Base-by-base conservation (phyloP, 2,888 invertebrate genomes). In the Diplazon laetatorius region DNA sequence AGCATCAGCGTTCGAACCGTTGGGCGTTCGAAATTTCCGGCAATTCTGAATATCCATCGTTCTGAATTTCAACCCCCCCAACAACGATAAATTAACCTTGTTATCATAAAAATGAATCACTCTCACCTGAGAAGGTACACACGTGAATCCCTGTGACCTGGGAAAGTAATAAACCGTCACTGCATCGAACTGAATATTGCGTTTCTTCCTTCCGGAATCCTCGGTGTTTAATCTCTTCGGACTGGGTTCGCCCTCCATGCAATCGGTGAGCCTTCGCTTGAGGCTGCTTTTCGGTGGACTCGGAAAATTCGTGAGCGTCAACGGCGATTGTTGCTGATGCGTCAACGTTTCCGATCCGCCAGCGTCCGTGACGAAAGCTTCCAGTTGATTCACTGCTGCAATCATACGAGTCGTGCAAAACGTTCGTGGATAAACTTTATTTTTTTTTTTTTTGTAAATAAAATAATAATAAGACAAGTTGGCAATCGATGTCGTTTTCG, bases 111-210 rank as follows among this genome's bases (percentile, higher is more conserved):
- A 44, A 44, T 46, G 8, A n/a, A 1, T 0, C 20, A n/a, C 0
- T 16, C 74, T 71, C 71, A 97, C 97, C 92, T 96, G 95, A 10
- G 97, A 97, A 60, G 97, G 97, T 80, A 97, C 97, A 92, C 97
- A 97, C 42, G 96, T 95, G 91, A 97, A 97, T 18, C 97, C 97
- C 92, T 97, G 97, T 69, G 97, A 94, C 87, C 99, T 93, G 1
- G 97, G 97, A 92, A 99, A 99, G 92, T 98, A 99, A 91, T 94
- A 99, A 9, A 99, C 98, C 18, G 97, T 97, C 0, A 99, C 98
- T 82, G 95, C 95, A 85, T 97, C 96, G 90, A 99, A 99, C 82
- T 95, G 94, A 80, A 99, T 97, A 50, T 94, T 94, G 85, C 95
- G 95, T 91, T 96, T 97, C 87, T 94, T 94, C 89, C 95, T 95